These are phyloP conservation scores for Digitonthophagus gazella DNA, from an alignment of 2,888 invertebrate species.

Conservation along the genomic window DNA sequence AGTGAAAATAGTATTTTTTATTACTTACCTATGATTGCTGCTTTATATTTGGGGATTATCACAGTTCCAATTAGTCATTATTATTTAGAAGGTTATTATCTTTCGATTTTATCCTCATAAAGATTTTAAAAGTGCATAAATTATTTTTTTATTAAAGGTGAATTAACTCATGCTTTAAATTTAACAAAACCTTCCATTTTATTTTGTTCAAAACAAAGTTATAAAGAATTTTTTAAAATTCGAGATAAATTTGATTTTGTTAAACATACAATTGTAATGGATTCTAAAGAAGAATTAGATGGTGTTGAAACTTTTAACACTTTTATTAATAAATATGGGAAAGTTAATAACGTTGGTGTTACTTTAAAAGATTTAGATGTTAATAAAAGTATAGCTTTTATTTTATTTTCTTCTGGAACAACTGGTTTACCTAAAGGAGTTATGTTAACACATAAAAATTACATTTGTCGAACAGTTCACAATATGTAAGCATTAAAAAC, in stretches of 20 bases:
- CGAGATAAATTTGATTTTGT: conserved; percentile 42
- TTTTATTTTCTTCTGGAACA: conserved; percentile 67
- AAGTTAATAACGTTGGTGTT: neutral
- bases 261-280: conserved; percentile 58
- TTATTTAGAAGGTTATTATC: conserved; percentile 32
- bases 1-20: conserved; percentile 38
- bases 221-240: conserved; percentile 56
- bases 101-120: too few relatives aligned
- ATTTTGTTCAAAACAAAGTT: conserved; percentile 60
- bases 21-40: conserved; percentile 35
- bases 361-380: conserved; percentile 3
- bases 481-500: conserved; percentile 12
- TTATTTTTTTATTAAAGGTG: too few relatives aligned
- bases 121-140: too few relatives aligned
- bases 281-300: conserved; percentile 46
- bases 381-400: conserved; percentile 35
- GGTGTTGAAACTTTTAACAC: conserved; percentile 49
- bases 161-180: too few relatives aligned
- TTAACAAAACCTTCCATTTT: too few relatives aligned
- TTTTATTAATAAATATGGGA: conserved; percentile 34
- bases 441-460: conserved; percentile 60
- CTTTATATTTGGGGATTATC: conserved; percentile 34
- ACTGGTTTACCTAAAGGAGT: conserved; percentile 69
- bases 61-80: conserved; percentile 36
- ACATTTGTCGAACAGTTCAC: conserved; percentile 21